phyloP scores from a whole-genome alignment of 2,888 invertebrate genomes.

The Lasius platythorax region DNA sequence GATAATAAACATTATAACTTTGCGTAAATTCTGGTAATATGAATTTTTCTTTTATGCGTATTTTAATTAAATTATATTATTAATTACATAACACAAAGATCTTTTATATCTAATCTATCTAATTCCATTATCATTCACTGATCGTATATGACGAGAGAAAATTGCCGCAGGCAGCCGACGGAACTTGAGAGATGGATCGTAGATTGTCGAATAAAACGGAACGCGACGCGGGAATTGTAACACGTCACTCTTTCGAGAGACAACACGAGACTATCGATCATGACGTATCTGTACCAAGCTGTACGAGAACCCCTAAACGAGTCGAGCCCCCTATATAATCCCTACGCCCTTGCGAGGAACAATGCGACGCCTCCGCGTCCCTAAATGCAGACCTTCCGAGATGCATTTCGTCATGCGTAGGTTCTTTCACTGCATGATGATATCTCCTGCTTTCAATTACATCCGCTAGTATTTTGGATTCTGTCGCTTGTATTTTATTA shows the following conservation, averaged over 20 bases:
- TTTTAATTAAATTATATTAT: background rate
- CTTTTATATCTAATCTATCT: background rate
- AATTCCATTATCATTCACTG: background rate
- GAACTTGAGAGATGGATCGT: constrained; percentile 23
- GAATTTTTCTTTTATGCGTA: background rate
- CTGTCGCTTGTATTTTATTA: constrained; percentile 27
- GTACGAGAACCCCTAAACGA: constrained; percentile 76
- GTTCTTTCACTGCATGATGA: constrained; percentile 56
- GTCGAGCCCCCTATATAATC: constrained; percentile 76
- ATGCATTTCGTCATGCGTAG: constrained; percentile 78
- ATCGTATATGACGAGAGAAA: background rate
- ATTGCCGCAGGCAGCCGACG: background rate
- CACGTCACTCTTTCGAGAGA: constrained; percentile 75
- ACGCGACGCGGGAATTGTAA: constrained; percentile 53
- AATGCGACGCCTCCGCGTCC: constrained; percentile 79
- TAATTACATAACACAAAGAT: background rate
- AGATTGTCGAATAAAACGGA: constrained; percentile 41
- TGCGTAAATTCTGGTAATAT: background rate
- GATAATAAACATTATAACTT: background rate
- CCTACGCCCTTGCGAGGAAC: constrained; percentile 80
- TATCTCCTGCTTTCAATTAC: constrained; percentile 54
- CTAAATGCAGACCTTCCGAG: constrained; percentile 75
- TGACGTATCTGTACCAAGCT: constrained; percentile 78
- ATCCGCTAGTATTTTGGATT: constrained; percentile 25
- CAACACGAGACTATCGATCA: constrained; percentile 81